Conservation (phyloP, 2,113 vertebrate genomes). For the Xenopus laevis region DNA sequence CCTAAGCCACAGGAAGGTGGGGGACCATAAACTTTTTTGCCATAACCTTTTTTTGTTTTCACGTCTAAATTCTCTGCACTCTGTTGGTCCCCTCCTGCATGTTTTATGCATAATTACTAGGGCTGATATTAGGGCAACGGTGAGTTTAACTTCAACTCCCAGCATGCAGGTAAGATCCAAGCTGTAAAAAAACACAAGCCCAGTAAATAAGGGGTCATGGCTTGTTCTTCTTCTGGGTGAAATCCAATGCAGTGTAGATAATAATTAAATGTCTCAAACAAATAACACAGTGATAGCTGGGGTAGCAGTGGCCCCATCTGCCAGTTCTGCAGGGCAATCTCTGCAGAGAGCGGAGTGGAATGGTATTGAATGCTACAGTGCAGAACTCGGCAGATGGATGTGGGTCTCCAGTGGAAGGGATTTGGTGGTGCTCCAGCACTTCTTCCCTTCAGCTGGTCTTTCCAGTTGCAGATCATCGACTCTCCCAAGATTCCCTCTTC, state of each 20-base stretch:
- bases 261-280: conserved; percentile 92
- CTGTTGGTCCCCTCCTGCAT: too few species aligned
- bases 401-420: conserved; percentile 74
- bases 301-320: conserved; percentile 80
- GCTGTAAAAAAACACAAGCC: too few species aligned
- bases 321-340: conserved; percentile 72
- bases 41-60: too few species aligned
- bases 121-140: too few species aligned
- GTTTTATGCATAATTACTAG: too few species aligned
- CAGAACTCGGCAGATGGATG: conserved; percentile 83
- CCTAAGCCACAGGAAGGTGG: too few species aligned
- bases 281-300: conserved; percentile 75
- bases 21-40: too few species aligned
- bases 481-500: conserved; percentile 68
- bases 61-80: too few species aligned
- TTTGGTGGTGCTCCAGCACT: conserved; percentile 78
- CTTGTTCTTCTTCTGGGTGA: too few species aligned
- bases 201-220: too few species aligned
- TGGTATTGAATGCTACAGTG: conserved; percentile 74
- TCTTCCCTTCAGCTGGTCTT: conserved; percentile 74
- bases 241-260: conserved; percentile 53
- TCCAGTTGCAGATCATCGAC: conserved; percentile 68
- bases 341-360: conserved; percentile 73
- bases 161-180: too few species aligned
- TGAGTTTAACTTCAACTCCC: too few species aligned